phyloP scores from a whole-genome alignment of 2,888 invertebrate species.

The Herminia tarsipennalis region DNA sequence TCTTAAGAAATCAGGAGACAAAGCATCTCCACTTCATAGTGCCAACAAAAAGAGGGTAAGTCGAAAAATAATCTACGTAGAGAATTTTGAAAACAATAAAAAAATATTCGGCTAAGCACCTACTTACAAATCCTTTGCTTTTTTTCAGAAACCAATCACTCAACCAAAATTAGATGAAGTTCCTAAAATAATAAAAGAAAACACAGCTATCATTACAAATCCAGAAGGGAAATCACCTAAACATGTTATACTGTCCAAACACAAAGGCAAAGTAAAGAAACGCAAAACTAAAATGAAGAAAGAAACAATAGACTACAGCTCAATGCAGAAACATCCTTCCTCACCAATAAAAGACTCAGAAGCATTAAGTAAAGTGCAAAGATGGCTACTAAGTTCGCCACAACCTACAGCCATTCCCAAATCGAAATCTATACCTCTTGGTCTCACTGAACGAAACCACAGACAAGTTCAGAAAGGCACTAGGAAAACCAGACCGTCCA shows the following conservation, averaged over 20 bases:
- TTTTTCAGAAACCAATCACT: slow-evolving; percentile 69
- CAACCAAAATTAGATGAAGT: slow-evolving; percentile 68
- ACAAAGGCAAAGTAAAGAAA: slow-evolving; percentile 79
- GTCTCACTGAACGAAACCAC: slow-evolving; percentile 85
- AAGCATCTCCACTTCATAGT: slow-evolving; percentile 74
- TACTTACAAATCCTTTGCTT: slow-evolving; percentile 8
- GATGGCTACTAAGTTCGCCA: slow-evolving; percentile 92
- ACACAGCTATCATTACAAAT: slow-evolving; percentile 72
- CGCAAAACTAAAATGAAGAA: slow-evolving; percentile 87
- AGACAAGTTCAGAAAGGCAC: slow-evolving; percentile 82
- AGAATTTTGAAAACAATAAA: no score
- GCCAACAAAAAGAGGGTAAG: slow-evolving; percentile 81
- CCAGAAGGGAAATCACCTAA: slow-evolving; percentile 85
- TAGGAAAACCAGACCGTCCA: slow-evolving; percentile 84
- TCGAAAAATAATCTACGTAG: slow-evolving; percentile 7
- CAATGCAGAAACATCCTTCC: slow-evolving; percentile 86
- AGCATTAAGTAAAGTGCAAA: slow-evolving; percentile 91
- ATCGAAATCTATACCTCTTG: slow-evolving; percentile 93
- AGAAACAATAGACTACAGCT: slow-evolving; percentile 93
- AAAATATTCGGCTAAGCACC: no score
- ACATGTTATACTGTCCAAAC: slow-evolving; percentile 80
- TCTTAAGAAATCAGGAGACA: slow-evolving; percentile 72
- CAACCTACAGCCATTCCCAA: slow-evolving; percentile 88
- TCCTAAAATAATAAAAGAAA: slow-evolving; percentile 74
- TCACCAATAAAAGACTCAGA: slow-evolving; percentile 85